phyloP scores from a whole-genome alignment of 2,888 invertebrate species.

The Polymixis flavicincta region DNA sequence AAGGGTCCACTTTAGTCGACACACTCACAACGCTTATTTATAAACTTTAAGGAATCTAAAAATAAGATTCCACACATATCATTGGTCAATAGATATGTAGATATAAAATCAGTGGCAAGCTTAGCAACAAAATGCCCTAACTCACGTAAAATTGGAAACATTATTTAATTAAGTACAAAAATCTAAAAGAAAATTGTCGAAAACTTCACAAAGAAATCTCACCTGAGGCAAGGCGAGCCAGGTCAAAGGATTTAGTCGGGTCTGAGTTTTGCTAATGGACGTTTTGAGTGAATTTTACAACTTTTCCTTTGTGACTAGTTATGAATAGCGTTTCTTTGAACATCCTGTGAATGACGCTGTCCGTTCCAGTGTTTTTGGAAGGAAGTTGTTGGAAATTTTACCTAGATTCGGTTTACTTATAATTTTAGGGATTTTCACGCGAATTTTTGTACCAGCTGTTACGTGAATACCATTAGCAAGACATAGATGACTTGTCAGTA shows the following conservation, averaged over 20 bases:
- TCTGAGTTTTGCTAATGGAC: constrained; percentile 21
- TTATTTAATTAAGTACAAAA: constrained; percentile 33
- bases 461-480: background rate
- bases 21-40: background rate
- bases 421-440: background rate
- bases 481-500: background rate
- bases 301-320: constrained; percentile 48
- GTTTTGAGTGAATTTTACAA: constrained; percentile 35
- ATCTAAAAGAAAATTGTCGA: constrained; percentile 6
- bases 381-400: background rate
- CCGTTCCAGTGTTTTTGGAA: background rate
- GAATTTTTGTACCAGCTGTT: background rate
- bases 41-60: background rate
- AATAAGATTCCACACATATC: no score
- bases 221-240: constrained; percentile 6
- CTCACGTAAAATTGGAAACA: constrained; percentile 12
- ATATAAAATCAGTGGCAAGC: background rate
- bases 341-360: constrained; percentile 19
- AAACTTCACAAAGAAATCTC: constrained; percentile 31
- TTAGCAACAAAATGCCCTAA: background rate
- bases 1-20: background rate
- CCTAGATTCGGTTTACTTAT: background rate
- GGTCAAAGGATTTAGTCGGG: constrained; percentile 45
- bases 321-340: constrained; percentile 37
- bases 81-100: background rate